Percentiles rank a stretch among this genome's conserved stretches.
phyloP scores from a whole-genome alignment of 2,888 invertebrate genomes.

The Ariolimax columbianus region DNA sequence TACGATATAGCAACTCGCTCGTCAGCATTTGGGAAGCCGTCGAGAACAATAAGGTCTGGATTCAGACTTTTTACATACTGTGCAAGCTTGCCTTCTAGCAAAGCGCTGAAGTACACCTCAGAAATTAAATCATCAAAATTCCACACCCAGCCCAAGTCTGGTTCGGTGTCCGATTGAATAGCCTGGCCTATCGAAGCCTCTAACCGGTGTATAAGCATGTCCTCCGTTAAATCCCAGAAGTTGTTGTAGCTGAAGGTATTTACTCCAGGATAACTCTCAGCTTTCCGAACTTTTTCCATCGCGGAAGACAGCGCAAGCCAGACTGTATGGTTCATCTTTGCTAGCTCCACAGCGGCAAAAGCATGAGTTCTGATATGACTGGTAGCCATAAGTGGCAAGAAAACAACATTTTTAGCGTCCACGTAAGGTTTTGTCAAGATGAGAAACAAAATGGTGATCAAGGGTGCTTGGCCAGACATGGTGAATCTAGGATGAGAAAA shows the following conservation, averaged over 20 bases:
- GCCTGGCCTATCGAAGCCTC: neutral
- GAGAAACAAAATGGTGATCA: no score
- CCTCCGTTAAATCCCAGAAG: neutral
- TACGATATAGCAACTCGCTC: conserved; percentile 6
- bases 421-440: no score
- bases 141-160: neutral
- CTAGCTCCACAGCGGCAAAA: neutral
- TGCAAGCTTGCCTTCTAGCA: neutral
- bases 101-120: neutral
- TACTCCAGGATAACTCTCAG: no score
- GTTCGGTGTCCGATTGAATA: neutral
- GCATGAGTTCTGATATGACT: neutral
- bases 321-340: neutral
- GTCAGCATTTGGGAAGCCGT: neutral
- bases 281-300: neutral
- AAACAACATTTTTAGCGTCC: conserved; percentile 5
- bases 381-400: neutral
- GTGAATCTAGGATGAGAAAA: no score
- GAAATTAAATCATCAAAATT: neutral
- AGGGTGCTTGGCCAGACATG: no score
- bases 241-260: neutral
- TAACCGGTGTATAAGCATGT: neutral
- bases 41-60: neutral
- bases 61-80: neutral
- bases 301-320: neutral